These are phyloP conservation scores for Reticulitermes lucifugus DNA, from an alignment of 2,888 invertebrate species.

Conservation along the genomic window DNA sequence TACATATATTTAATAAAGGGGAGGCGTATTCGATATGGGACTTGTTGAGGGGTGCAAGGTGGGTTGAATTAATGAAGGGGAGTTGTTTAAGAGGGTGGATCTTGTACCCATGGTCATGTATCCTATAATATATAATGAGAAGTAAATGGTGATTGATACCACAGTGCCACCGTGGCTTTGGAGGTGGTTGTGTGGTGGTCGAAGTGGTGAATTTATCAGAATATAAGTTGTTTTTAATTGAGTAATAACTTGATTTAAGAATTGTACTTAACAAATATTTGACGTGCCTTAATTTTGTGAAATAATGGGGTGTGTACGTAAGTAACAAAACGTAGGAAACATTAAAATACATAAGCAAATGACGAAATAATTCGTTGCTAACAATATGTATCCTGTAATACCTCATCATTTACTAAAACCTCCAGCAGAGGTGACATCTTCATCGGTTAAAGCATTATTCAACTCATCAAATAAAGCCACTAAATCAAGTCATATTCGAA, in stretches of 20 bases:
- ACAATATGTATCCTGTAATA: constrained; percentile 53
- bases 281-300: too few relatives aligned
- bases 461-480: background rate
- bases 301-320: too few relatives aligned
- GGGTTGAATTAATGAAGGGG: constrained; percentile 39
- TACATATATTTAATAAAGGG: constrained; percentile 42
- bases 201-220: too few relatives aligned
- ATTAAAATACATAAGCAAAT: too few relatives aligned
- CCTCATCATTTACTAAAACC: constrained; percentile 47
- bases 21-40: constrained; percentile 24
- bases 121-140: constrained; percentile 39
- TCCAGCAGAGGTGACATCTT: constrained; percentile 10
- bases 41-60: constrained; percentile 39
- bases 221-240: too few relatives aligned
- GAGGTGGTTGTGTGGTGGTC: background rate
- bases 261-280: too few relatives aligned
- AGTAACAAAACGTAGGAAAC: too few relatives aligned
- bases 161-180: constrained; percentile 58
- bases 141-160: constrained; percentile 33
- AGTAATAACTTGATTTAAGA: too few relatives aligned
- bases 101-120: constrained; percentile 18
- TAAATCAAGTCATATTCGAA: background rate
- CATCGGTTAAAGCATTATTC: background rate
- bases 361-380: too few relatives aligned
- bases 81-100: constrained; percentile 25